Evolutionary conservation across 2,888 invertebrate species (phyloP).

Genomic region (Rhorus exstirpatorius): DNA sequence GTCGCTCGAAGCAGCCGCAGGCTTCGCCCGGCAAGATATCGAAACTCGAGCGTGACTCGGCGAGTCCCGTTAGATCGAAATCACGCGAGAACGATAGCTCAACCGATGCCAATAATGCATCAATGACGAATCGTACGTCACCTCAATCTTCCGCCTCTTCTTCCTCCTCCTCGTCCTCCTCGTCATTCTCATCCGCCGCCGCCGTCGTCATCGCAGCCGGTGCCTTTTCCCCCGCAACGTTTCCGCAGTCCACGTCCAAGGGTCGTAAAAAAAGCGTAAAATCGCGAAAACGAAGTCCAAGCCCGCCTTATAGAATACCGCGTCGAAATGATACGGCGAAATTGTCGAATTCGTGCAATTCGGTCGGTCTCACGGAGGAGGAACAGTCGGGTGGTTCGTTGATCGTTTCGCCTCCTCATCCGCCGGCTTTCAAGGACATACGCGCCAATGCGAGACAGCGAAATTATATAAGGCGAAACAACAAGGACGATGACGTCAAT

Average conservation of each 20-base stretch:
- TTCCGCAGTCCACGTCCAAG: too few species aligned
- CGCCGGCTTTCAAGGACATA: conserved; percentile 83
- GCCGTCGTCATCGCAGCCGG: too few species aligned
- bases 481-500: conserved; percentile 76
- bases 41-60: conserved; percentile 76
- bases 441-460: conserved; percentile 86
- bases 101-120: conserved; percentile 36
- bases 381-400: conserved; percentile 85
- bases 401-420: conserved; percentile 84
- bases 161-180: conserved; percentile 87
- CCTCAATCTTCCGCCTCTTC: conserved; percentile 85
- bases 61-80: conserved; percentile 81
- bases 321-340: conserved; percentile 80
- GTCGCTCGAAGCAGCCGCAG: conserved; percentile 81
- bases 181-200: too few species aligned
- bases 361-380: conserved; percentile 83
- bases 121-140: conserved; percentile 72
- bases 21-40: conserved; percentile 79
- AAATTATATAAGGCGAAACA: conserved; percentile 90
- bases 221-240: too few species aligned
- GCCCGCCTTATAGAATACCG: conserved; percentile 84
- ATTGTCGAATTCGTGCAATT: conserved; percentile 74
- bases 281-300: conserved; percentile 83
- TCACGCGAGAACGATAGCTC: conserved; percentile 81
- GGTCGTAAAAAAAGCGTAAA: conserved; percentile 80